phyloP scores from a whole-genome alignment of 2,797 vertebrate genomes.

The Tarsius wallacei region DNA sequence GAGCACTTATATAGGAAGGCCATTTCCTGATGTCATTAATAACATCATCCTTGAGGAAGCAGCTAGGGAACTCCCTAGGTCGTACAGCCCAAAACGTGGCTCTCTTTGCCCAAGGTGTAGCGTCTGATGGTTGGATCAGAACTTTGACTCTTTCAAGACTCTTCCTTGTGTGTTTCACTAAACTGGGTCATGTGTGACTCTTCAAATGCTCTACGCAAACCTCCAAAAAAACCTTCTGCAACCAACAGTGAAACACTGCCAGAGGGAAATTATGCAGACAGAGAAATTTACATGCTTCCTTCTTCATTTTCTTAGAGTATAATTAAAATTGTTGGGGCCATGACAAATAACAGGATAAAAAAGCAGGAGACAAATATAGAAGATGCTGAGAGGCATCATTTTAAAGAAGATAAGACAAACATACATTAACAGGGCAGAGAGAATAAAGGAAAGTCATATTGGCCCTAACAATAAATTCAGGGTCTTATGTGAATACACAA shows the following conservation, averaged over 20 bases:
- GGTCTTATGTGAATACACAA: background rate
- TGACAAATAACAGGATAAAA: background rate
- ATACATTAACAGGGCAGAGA: background rate
- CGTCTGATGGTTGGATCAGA: background rate
- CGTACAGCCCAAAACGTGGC: background rate
- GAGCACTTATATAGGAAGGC: background rate
- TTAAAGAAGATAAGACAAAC: background rate
- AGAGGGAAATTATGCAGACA: background rate
- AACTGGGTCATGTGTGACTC: background rate
- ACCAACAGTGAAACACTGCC: background rate
- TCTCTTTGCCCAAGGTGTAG: background rate
- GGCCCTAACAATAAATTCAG: background rate
- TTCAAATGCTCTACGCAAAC: slow-evolving; percentile 1
- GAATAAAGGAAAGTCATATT: background rate
- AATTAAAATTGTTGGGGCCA: background rate
- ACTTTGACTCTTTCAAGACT: background rate
- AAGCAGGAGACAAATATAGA: background rate
- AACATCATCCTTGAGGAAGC: background rate
- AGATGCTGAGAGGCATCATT: background rate
- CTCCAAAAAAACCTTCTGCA: background rate
- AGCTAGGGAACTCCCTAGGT: background rate
- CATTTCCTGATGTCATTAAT: background rate
- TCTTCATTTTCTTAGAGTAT: slow-evolving; percentile 7
- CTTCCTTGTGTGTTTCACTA: background rate
- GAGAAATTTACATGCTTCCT: background rate